These are phyloP conservation scores for Esox lucius DNA, from an alignment of 2,797 vertebrate genomes.

Conservation along the genomic window DNA sequence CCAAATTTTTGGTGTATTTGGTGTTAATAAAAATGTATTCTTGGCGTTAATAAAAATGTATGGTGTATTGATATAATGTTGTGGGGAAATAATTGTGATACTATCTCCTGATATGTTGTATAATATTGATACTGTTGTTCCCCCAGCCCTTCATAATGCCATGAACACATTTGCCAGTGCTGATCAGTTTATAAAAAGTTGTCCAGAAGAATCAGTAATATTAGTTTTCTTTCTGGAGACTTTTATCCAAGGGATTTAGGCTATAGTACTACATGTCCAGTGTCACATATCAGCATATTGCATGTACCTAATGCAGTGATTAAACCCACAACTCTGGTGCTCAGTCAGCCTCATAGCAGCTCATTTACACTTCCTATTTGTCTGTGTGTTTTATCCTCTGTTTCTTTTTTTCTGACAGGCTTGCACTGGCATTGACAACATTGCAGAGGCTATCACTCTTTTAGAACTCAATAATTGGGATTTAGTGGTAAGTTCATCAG, in stretches of 20 bases:
- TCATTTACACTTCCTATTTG: background rate
- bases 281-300: background rate
- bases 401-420: slow-evolving; percentile 77
- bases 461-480: slow-evolving; percentile 99
- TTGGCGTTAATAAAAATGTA: no score
- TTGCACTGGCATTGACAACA: slow-evolving; percentile 99
- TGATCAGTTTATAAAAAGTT: background rate
- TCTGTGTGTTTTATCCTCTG: slow-evolving; percentile 24
- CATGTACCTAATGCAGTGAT: background rate
- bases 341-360: background rate
- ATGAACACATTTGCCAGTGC: background rate
- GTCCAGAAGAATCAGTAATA: background rate
- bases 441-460: slow-evolving; percentile 98
- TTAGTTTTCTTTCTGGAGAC: background rate
- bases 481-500: slow-evolving; percentile 92
- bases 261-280: background rate
- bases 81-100: no score
- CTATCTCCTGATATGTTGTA: no score
- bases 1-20: no score
- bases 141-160: no score
- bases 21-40: no score
- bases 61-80: no score
- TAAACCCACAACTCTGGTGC: background rate
- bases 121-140: no score
- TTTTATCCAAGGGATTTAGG: background rate